A percentile compares a stretch with the other conserved stretches of the same genome.
phyloP scores from a whole-genome alignment of 2,888 invertebrate species.

The Sycophila texana region DNA sequence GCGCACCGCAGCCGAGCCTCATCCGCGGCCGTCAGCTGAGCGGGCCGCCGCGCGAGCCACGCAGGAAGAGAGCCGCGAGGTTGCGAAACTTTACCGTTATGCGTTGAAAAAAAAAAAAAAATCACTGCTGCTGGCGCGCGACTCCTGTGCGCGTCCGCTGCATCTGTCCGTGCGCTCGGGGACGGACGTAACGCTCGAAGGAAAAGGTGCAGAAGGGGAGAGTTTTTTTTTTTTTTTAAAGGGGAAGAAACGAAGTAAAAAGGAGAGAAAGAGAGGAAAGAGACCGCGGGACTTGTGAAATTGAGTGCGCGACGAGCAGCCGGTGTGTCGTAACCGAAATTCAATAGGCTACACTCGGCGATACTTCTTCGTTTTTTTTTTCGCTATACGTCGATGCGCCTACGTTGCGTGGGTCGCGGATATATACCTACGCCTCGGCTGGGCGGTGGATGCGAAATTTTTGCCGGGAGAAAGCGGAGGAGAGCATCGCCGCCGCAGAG shows the following conservation, averaged over 20 bases:
- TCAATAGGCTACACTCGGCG: no score
- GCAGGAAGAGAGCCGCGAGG: neutral
- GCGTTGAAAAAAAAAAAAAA: slow-evolving; percentile 1
- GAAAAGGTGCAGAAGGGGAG: no score
- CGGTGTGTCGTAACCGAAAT: slow-evolving; percentile 36
- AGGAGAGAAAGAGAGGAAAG: neutral
- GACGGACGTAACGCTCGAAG: no score
- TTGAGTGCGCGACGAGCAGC: neutral
- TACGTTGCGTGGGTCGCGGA: no score
- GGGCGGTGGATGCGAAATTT: slow-evolving; percentile 18
- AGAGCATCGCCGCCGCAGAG: neutral
- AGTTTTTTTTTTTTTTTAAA: no score
- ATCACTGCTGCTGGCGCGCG: neutral
- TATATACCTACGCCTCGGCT: no score
- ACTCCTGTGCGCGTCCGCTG: neutral
- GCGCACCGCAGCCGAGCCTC: neutral
- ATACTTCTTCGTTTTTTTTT: neutral
- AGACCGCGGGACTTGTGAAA: slow-evolving; percentile 29
- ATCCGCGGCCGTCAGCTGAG: neutral
- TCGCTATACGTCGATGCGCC: neutral
- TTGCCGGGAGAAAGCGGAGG: slow-evolving; percentile 40
- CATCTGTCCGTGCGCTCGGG: neutral
- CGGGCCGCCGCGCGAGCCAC: no score
- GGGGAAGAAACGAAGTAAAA: neutral
- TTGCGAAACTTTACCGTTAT: slow-evolving; percentile 44